Evolutionary conservation across 2,797 vertebrate species (phyloP), one percentile per base, ranked within the genome.

Genomic region (Amphiprion clarkii): DNA sequence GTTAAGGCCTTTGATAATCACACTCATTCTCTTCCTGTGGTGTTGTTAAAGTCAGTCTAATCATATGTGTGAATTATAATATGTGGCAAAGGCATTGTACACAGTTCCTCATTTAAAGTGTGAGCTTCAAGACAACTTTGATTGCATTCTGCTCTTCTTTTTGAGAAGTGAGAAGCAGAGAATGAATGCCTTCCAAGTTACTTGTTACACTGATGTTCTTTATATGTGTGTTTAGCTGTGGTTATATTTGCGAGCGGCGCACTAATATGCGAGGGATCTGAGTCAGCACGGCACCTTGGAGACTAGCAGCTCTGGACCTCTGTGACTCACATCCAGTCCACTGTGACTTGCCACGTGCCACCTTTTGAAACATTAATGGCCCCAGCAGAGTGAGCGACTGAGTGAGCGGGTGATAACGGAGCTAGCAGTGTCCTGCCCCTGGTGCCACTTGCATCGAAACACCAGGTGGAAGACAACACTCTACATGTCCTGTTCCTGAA

Each of bases 391-490:
- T 57, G 75, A 77, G 80, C 61, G 73, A 66, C 71, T 76, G 78
- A 82, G 66, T 61, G 78, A 84, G 80, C 80, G 86, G 82, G 74
- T 85, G 90, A 89, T 79, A 89, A 84, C 62, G 42, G 84, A 86
- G 69, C 78, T 75, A 74, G 76, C 75, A 64, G 67, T 78, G 84
- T 81, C 85, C 85, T 87, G 86, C 73, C 82, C 89, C 75, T 10
- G 58, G 72, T 80, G 81, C 79, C 83, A 77, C 78, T 69, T 87
- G 87, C 77, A 83, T 88, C 75, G 53, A 81, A 88, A 81, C 84
- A 76, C 74, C 78, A 59, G 52, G 72, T 27, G 87, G 86, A 91
- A 88, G 86, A 89, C 87, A 88, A 88, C 88, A 88, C 85, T 82
- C 72, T 11, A 51, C 75, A 75, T 78, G 83, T 81, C 87, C 81